These are phyloP conservation scores for Zoanthus sansibaricus DNA, from an alignment of 92 coral and sea anemone species.

Conservation along the genomic window DNA sequence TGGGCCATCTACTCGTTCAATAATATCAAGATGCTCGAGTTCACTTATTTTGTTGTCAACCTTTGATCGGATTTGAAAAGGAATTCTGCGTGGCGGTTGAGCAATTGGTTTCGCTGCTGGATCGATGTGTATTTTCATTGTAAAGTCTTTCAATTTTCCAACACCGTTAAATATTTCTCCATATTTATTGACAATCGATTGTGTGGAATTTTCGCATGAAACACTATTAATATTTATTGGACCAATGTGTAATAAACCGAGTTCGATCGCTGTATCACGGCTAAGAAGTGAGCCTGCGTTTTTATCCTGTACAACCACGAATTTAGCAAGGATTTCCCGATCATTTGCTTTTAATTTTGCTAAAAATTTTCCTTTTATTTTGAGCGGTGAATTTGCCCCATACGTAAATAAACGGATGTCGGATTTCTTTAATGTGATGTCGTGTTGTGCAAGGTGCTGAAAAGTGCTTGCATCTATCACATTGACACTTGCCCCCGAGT, in stretches of 20 bases:
- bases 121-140: no score
- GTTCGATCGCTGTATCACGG: slow-evolving; percentile 50
- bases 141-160: neutral
- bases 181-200: neutral
- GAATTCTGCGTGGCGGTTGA: neutral
- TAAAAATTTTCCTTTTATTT: slow-evolving; percentile 23
- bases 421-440: slow-evolving; percentile 45
- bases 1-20: slow-evolving; percentile 23
- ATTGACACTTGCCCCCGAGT: slow-evolving; percentile 68
- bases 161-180: slow-evolving; percentile 3
- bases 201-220: neutral
- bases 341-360: neutral
- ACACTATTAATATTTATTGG: slow-evolving; percentile 1
- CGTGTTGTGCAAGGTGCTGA: slow-evolving; percentile 25
- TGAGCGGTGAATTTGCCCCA: slow-evolving; percentile 46
- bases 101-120: neutral
- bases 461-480: no score
- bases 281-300: slow-evolving; percentile 55
- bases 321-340: no score
- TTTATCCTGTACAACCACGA: neutral
- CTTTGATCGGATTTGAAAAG: slow-evolving; percentile 2
- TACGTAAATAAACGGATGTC: slow-evolving; percentile 52
- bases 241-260: slow-evolving; percentile 52
- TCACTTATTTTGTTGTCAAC: neutral
- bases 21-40: neutral